Evolutionary conservation across 2,888 invertebrate species (phyloP).

Genomic region (Chironomus tentans): DNA sequence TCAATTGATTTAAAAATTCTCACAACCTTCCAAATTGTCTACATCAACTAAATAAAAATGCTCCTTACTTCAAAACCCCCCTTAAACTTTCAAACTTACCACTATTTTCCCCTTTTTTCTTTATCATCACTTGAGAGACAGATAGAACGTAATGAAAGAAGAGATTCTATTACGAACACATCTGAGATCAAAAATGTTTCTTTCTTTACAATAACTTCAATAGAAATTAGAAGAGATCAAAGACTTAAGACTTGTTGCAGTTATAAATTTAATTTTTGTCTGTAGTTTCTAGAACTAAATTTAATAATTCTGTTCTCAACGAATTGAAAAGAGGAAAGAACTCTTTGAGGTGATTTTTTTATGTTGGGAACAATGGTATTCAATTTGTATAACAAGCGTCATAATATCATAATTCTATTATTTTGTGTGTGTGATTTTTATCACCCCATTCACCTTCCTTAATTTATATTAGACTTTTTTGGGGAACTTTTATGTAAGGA

Average conservation of each 20-base stretch:
- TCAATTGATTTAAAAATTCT: no score
- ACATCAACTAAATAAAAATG: no score
- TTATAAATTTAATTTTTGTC: neutral
- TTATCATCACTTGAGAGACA: neutral
- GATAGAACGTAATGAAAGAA: neutral
- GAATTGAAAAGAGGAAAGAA: neutral
- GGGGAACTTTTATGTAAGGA: no score
- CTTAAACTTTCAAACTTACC: neutral
- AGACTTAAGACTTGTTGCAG: neutral
- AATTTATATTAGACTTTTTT: neutral
- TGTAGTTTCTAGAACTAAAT: neutral
- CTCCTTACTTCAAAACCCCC: no score
- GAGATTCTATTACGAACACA: neutral
- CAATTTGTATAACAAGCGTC: slow-evolving; percentile 22
- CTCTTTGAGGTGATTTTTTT: neutral
- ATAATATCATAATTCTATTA: slow-evolving; percentile 14
- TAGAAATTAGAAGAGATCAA: slow-evolving; percentile 16
- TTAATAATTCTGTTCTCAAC: neutral
- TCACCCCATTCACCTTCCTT: neutral
- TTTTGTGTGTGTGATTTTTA: slow-evolving; percentile 19
- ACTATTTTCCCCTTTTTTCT: neutral
- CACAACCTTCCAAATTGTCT: no score
- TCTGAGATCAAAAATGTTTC: neutral
- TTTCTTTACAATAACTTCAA: neutral
- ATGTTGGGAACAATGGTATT: slow-evolving; percentile 4